phyloP scores from a whole-genome alignment of 2,888 invertebrate species.

The Aquatica leii region DNA sequence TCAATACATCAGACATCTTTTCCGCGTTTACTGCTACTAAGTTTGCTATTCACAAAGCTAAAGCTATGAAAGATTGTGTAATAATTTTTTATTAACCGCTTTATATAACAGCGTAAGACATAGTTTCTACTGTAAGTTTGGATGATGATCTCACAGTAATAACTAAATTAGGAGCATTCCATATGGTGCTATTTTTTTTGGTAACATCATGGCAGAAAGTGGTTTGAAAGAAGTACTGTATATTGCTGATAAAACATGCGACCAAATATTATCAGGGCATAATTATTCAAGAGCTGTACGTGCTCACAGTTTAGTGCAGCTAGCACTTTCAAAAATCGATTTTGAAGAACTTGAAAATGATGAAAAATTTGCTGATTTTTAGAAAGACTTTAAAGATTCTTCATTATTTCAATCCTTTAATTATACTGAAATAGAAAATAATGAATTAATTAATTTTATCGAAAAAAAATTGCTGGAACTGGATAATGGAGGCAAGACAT shows the following conservation, averaged over 20 bases:
- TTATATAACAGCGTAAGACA: no score
- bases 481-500: conserved; percentile 1
- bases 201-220: neutral
- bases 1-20: conserved; percentile 18
- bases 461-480: conserved; percentile 12
- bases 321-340: conserved; percentile 13
- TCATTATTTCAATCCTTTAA: neutral
- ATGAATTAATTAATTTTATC: conserved; percentile 4
- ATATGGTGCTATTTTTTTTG: conserved; percentile 3
- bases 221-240: neutral
- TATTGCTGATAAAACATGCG: conserved; percentile 11
- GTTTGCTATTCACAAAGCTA: no score
- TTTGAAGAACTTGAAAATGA: neutral
- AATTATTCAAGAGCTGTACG: conserved; percentile 16
- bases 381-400: no score
- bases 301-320: conserved; percentile 14
- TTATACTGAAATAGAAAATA: conserved; percentile 4
- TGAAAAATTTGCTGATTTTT: no score
- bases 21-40: conserved; percentile 11
- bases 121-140: neutral
- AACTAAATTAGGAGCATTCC: conserved; percentile 4
- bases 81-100: no score
- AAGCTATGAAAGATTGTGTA: no score
- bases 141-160: conserved; percentile 2
- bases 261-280: conserved; percentile 12